Percentiles rank a stretch among this genome's conserved stretches.
phyloP scores from a whole-genome alignment of 2,113 vertebrate genomes.

The Cyanoderma ruficeps region DNA sequence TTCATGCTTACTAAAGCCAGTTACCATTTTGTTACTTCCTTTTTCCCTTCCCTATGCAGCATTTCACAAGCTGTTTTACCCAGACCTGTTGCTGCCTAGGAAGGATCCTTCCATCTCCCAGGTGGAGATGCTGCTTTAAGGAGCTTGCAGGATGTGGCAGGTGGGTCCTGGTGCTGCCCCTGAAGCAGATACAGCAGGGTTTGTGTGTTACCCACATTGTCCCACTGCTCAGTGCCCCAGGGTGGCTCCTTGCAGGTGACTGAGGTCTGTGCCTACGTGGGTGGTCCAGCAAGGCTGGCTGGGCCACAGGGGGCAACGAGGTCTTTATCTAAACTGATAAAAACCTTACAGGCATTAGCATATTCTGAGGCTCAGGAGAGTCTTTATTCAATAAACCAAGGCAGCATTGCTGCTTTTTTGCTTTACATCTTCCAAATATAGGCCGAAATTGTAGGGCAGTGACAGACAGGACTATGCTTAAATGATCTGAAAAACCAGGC shows the following conservation, averaged over 20 bases:
- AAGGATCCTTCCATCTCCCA: not conserved
- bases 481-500: not conserved
- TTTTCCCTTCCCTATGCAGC: not conserved
- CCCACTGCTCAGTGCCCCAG: fast-evolving
- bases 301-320: not conserved
- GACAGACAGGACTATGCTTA: not conserved
- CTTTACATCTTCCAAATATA: not conserved
- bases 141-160: not conserved
- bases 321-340: conserved; percentile 55
- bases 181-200: not conserved
- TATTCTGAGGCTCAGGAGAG: not conserved
- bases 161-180: not conserved
- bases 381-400: not conserved
- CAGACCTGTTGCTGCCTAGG: not conserved
- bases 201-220: fast-evolving
- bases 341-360: conserved; percentile 14
- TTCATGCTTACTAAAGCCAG: not conserved
- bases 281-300: conserved; percentile 14
- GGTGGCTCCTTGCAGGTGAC: not conserved
- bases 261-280: not conserved
- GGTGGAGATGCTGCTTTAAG: not conserved
- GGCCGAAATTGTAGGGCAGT: not conserved
- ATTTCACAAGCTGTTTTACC: not conserved
- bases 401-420: not conserved
- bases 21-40: not conserved